Base-by-base conservation (phyloP, 2,113 vertebrate genomes). In the Platysternon megacephalum region DNA sequence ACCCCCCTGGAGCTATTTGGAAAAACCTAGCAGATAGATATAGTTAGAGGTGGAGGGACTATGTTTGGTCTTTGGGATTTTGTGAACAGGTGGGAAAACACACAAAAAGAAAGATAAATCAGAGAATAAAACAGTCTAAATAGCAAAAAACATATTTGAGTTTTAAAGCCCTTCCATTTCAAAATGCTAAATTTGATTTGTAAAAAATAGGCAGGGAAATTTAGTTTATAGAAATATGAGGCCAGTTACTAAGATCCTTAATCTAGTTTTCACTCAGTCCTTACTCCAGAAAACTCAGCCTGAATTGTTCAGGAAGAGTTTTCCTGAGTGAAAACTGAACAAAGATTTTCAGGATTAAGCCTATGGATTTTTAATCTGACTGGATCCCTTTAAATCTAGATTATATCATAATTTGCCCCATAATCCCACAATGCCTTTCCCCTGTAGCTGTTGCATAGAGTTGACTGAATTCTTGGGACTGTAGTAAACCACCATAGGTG, bases 321-420 rank as follows among this genome's bases (percentile, higher is more conserved):
- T 87, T 89, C 65, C 52, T 35, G 76, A 28, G 21, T 52, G 39
- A 80, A 55, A 95, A 76, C 52, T 91, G 42, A 79, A 44, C 10
- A 93, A 92, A 87, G 35, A n/a, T 12, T 52, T n/a, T 6, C 46
- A 76, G 85, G 80, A 95, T 91, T 92, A 94, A 90, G 46, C 17
- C 85, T 78, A 86, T 17, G n/a, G 86, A 82, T 86, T 92, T 94
- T 94, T 84, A 95, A 91, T 61, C 51, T 58, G 0, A 0, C 49
- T n/a, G 10, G 81, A 82, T 72, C 79, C 89, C 61, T 82, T 68
- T 76, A 93, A 94, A 88, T 52, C 87, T 81, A 87, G 35, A 78
- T 1, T 6, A 26, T 58, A 88, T 79, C 86, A 91, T 83, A 79
- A 90, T 90, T 94, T 87, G 21, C 81, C 48, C 11, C 72, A 12